phyloP scores from a whole-genome alignment of 2,797 vertebrate genomes.

The Botia kubotai region DNA sequence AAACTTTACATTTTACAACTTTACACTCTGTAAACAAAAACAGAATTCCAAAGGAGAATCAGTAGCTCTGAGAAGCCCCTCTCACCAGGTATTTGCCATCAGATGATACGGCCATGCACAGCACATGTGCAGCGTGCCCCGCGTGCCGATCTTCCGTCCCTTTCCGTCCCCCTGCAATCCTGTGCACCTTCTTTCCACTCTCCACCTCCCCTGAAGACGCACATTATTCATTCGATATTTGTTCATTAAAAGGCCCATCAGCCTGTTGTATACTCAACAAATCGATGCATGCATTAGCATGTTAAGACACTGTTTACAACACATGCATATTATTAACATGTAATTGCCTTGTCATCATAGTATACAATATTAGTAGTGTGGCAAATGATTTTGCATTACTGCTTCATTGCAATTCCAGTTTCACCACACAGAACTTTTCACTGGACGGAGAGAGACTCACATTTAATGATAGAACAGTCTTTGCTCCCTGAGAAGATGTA shows the following conservation, averaged over 20 bases:
- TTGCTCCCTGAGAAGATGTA: conserved; percentile 92
- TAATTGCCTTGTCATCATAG: too few species aligned
- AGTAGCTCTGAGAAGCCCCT: neutral
- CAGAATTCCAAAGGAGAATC: neutral
- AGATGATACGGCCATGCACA: conserved; percentile 92
- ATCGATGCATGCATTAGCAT: too few species aligned
- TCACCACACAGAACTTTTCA: too few species aligned
- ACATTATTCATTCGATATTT: neutral
- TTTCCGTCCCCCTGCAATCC: conserved; percentile 86
- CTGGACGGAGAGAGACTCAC: conserved; percentile 73
- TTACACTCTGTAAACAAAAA: neutral
- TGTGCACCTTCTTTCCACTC: conserved; percentile 86
- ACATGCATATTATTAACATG: too few species aligned
- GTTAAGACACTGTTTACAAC: too few species aligned
- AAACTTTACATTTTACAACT: too few species aligned
- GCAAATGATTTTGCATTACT: too few species aligned
- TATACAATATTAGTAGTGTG: too few species aligned
- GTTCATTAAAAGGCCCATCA: neutral
- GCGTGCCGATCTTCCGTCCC: conserved; percentile 80
- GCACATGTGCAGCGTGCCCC: conserved; percentile 85
- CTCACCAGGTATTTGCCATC: conserved; percentile 94
- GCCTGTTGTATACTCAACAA: too few species aligned
- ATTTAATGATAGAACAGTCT: conserved; percentile 95
- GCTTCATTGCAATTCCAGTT: too few species aligned
- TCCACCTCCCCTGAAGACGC: conserved; percentile 85